A percentile compares a stretch with the other conserved stretches of the same genome.
These are phyloP conservation scores for Halictus ligatus DNA, from an alignment of 2,888 invertebrate species.

Conservation along the genomic window DNA sequence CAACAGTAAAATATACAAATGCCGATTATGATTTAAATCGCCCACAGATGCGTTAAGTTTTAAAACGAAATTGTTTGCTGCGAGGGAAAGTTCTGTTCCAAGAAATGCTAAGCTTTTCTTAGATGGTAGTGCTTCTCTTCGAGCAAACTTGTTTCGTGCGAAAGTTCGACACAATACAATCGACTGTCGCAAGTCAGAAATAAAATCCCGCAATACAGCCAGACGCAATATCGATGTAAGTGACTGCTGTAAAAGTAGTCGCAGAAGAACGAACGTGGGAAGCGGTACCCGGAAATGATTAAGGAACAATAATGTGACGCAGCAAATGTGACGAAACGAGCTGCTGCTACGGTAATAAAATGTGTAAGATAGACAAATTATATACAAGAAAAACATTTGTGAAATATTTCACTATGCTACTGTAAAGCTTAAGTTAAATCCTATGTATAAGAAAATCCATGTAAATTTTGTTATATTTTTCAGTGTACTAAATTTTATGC, in stretches of 20 bases:
- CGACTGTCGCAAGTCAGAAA: constrained; percentile 45
- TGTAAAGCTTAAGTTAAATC: background rate
- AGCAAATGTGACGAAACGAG: constrained; percentile 40
- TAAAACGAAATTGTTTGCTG: background rate
- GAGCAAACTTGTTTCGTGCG: constrained; percentile 39
- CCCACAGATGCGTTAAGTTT: constrained; percentile 2
- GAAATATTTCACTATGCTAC: background rate
- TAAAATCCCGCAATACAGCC: constrained; percentile 45
- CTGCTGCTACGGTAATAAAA: constrained; percentile 2
- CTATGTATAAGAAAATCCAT: background rate
- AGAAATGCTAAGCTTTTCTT: constrained; percentile 8
- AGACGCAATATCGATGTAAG: constrained; percentile 38
- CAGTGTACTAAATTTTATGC: background rate
- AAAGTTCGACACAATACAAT: constrained; percentile 46
- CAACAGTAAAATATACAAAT: background rate
- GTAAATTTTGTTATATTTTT: background rate
- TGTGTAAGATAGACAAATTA: background rate
- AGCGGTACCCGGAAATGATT: constrained; percentile 56
- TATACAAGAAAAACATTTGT: background rate
- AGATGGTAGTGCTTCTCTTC: background rate
- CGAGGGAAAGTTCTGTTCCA: background rate
- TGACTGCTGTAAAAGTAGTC: constrained; percentile 43
- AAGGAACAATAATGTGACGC: constrained; percentile 44
- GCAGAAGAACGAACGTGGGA: constrained; percentile 54
- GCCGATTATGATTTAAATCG: background rate